A percentile compares a stretch with the other conserved stretches of the same genome.
Conservation (phyloP, 2,113 vertebrate species). For the Myotis brandtii region DNA sequence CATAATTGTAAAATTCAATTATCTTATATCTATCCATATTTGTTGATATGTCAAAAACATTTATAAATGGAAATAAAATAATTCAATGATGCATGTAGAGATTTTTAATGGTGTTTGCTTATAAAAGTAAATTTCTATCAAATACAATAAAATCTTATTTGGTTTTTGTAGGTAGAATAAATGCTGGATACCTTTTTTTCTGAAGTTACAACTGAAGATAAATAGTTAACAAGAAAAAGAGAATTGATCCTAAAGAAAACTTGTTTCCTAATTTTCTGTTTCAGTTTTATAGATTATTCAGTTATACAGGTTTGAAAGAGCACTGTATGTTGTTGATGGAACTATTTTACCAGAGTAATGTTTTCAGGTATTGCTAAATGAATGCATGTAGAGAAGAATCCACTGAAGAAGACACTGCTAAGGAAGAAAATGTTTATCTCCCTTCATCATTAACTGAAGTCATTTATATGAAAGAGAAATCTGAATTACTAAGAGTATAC, state of each 20-base stretch:
- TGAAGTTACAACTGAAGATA: conserved; percentile 4
- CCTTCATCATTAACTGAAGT: neutral
- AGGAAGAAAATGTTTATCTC: neutral
- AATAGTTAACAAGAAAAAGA: conserved; percentile 20
- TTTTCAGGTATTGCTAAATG: conserved; percentile 30
- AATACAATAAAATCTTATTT: conserved; percentile 65
- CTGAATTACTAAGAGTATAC: neutral
- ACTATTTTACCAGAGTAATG: neutral
- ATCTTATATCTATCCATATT: conserved; percentile 48
- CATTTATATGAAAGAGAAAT: neutral
- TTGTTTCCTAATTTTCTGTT: conserved; percentile 30
- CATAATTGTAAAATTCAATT: conserved; percentile 57
- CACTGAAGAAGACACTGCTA: neutral
- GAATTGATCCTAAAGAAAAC: conserved; percentile 25
- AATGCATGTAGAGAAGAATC: neutral
- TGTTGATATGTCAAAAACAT: conserved; percentile 61
- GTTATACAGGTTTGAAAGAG: neutral
- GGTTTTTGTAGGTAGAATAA: conserved; percentile 21
- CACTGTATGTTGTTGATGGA: neutral
- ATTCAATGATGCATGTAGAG: conserved; percentile 52
- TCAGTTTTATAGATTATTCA: neutral
- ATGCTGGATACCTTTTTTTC: neutral
- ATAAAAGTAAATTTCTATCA: conserved; percentile 47
- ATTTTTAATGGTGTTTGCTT: conserved; percentile 45
- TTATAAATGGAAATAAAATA: conserved; percentile 68